Conservation (phyloP, 2,888 invertebrate species). For the Beris morrisii region DNA sequence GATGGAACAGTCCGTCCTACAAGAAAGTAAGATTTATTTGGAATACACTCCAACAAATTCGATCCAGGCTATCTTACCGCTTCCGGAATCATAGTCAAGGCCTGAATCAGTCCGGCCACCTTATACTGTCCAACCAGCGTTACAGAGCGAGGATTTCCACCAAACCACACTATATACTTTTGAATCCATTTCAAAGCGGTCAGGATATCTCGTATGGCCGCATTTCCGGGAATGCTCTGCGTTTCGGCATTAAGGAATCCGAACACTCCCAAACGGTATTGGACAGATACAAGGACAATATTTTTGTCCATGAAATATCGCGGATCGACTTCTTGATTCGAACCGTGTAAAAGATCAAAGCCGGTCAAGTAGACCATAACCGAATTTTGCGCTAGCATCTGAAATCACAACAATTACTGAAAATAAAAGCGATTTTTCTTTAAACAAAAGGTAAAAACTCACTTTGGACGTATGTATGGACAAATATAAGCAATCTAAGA, state of each 20-base stretch:
- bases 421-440: not conserved
- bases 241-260: slow-evolving; percentile 55
- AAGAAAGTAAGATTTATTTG: slow-evolving; percentile 25
- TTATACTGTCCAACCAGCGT: slow-evolving; percentile 57
- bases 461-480: slow-evolving; percentile 2
- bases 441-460: slow-evolving; percentile 2
- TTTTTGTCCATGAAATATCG: slow-evolving; percentile 48
- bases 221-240: slow-evolving; percentile 55
- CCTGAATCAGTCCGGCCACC: slow-evolving; percentile 53
- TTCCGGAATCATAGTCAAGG: slow-evolving; percentile 48
- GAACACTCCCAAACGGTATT: slow-evolving; percentile 53
- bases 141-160: slow-evolving; percentile 53
- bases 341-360: slow-evolving; percentile 41
- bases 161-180: slow-evolving; percentile 53
- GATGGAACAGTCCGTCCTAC: slow-evolving; percentile 51
- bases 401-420: not conserved
- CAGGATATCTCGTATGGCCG: slow-evolving; percentile 56
- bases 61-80: slow-evolving; percentile 36
- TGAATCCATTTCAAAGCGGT: slow-evolving; percentile 55
- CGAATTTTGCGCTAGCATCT: slow-evolving; percentile 35
- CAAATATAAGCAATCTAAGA: slow-evolving; percentile 18
- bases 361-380: slow-evolving; percentile 44
- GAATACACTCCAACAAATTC: not conserved
- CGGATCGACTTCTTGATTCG: slow-evolving; percentile 41
- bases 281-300: slow-evolving; percentile 50